Evolutionary conservation across 2,113 vertebrate species (phyloP).

Genomic region (Thalassarche chlororhynchos): DNA sequence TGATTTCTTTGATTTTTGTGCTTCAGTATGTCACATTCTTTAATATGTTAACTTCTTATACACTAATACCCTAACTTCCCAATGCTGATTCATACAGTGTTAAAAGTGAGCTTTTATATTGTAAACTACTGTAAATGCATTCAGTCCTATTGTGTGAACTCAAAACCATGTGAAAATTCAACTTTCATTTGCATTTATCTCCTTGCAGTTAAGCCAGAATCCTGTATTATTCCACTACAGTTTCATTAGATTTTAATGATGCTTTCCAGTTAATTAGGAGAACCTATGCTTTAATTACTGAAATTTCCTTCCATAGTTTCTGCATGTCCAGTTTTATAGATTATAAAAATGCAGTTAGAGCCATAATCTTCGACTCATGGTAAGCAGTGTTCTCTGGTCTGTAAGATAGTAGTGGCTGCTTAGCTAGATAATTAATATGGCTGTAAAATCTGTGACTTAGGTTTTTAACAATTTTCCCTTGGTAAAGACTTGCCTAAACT

Average conservation of each 20-base stretch:
- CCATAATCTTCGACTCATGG: constrained; percentile 17
- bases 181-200: constrained; percentile 36
- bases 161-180: not conserved
- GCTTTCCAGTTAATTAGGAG: constrained; percentile 63
- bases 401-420: constrained; percentile 16
- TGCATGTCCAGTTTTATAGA: constrained; percentile 61
- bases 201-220: constrained; percentile 25
- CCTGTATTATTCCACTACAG: not conserved
- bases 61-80: constrained; percentile 19
- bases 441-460: constrained; percentile 30
- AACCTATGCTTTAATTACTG: constrained; percentile 56
- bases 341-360: constrained; percentile 53
- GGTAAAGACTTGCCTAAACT: constrained; percentile 1
- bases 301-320: constrained; percentile 62
- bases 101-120: not conserved
- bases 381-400: constrained; percentile 46
- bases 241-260: constrained; percentile 64
- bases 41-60: not conserved
- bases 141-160: not conserved
- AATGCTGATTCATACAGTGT: not conserved
- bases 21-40: not conserved
- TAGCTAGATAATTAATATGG: constrained; percentile 29
- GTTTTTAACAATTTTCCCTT: constrained; percentile 27
- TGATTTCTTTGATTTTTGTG: not conserved
- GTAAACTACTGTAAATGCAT: not conserved